Conservation (phyloP, 2,888 invertebrate genomes). For the Beris chalybata region DNA sequence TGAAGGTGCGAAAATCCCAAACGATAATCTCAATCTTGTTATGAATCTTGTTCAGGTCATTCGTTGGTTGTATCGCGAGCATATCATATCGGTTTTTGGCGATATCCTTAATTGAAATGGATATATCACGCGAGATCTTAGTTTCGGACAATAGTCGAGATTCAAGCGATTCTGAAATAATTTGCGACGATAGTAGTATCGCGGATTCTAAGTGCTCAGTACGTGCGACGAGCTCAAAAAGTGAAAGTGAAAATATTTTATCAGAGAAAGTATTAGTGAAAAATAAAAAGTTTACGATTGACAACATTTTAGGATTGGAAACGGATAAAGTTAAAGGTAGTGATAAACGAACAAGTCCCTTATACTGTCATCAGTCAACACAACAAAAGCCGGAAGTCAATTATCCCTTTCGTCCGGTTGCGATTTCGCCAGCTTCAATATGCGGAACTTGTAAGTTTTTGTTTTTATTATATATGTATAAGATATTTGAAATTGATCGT, state of each 20-base stretch:
- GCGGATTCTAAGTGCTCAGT: constrained; percentile 8
- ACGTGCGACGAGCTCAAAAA: constrained; percentile 1
- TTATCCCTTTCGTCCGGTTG: constrained; percentile 36
- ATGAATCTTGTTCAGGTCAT: background rate
- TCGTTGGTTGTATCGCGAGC: constrained; percentile 5
- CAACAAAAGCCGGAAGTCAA: background rate
- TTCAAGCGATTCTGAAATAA: constrained; percentile 41
- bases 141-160: constrained; percentile 35
- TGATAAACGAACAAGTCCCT: constrained; percentile 5
- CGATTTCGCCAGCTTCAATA: constrained; percentile 40
- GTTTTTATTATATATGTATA: background rate
- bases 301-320: constrained; percentile 46
- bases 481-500: constrained; percentile 4
- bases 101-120: constrained; percentile 4
- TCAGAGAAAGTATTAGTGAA: constrained; percentile 25
- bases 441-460: constrained; percentile 43
- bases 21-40: constrained; percentile 13
- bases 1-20: constrained; percentile 26
- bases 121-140: constrained; percentile 21
- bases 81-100: background rate
- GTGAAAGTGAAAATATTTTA: constrained; percentile 33
- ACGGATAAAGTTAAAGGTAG: constrained; percentile 28
- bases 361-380: too few relatives aligned
- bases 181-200: constrained; percentile 39
- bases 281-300: constrained; percentile 46